phyloP scores from a whole-genome alignment of 1,140 invertebrate species.

The Protaetia brevitarsis region DNA sequence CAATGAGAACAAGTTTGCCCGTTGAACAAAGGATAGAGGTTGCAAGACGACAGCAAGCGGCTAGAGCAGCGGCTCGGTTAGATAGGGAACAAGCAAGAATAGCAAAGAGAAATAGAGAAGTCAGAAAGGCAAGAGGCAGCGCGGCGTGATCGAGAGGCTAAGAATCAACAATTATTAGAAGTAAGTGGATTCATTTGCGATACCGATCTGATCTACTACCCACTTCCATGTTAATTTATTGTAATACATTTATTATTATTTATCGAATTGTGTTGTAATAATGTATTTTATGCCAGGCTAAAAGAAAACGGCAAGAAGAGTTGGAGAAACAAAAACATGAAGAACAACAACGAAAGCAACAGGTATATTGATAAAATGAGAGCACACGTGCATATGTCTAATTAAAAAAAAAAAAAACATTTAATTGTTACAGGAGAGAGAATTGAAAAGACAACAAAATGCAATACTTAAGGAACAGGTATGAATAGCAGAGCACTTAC shows the following conservation, averaged over 20 bases:
- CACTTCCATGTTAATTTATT: background rate
- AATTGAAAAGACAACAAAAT: conserved; percentile 82
- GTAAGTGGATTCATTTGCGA: too few relatives aligned
- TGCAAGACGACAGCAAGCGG: conserved; percentile 61
- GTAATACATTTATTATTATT: background rate
- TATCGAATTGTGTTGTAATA: conserved; percentile 32
- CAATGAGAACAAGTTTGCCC: conserved; percentile 57
- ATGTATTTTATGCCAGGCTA: conserved; percentile 61
- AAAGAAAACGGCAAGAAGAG: conserved; percentile 81
- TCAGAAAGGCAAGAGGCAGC: conserved; percentile 74
- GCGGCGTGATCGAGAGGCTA: conserved; percentile 69
- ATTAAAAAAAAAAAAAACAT: conserved; percentile 21
- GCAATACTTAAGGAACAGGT: conserved; percentile 87
- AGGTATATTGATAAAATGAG: too few relatives aligned
- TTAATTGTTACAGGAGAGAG: conserved; percentile 71
- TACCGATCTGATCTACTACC: too few relatives aligned
- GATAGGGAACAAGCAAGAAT: conserved; percentile 60
- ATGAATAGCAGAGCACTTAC: conserved; percentile 41
- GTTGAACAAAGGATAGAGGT: conserved; percentile 65
- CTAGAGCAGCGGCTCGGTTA: conserved; percentile 58
- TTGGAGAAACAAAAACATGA: conserved; percentile 79
- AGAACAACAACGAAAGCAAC: conserved; percentile 79
- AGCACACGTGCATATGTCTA: too few relatives aligned
- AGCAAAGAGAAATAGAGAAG: conserved; percentile 60
- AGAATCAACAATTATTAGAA: conserved; percentile 71